Evolutionary conservation across 2,113 vertebrate species (phyloP), one percentile per base, ranked within the genome.

Genomic region (Eudyptes chrysolophus): DNA sequence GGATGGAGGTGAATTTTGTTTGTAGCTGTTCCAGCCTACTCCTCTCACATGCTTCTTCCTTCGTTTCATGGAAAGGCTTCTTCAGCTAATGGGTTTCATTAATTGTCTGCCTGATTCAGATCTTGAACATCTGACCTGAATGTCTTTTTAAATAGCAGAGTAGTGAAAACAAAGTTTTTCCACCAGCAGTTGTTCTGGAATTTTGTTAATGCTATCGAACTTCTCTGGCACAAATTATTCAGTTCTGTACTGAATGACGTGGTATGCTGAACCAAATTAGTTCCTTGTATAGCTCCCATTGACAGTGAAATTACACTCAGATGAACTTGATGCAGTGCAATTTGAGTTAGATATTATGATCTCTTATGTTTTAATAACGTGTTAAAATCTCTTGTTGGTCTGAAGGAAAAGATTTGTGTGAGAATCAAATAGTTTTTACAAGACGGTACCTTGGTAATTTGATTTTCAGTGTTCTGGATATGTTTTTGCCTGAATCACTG

Each of bases 301-400:
- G 55, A 14, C 26, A 32, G 44, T 17, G 68, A 40, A 42, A 57
- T 82, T 51, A 15, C 4, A 25, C 72, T 81, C n/a, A 24, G 81
- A 24, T 84, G 72, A 71, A 42, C 74, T 58, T 16, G 14, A 12
- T 51, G 78, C 29, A 9, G 48, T 79, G 65, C 60, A 30, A 5
- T 17, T 78, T 30, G 9, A 78, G 81, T 65, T 34, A 44, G 65
- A 12, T 38, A 13, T 48, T 48, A 6, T 2, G 13, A 75, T n/a
- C 57, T 79, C 4, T 1, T n/a, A 17, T 6, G 2, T n/a, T 44
- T 9, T 40, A n/a, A 19, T 13, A 10, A 64, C 0, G 2, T 21
- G 7, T 61, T 42, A 12, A 26, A 30, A 36, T 79, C 9, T 71
- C 11, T 29, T 30, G 11, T 42, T 75, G 38, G n/a, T 36, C 48